Base-by-base conservation (phyloP, 2,888 invertebrate species). In the Microdon myrmicae region DNA sequence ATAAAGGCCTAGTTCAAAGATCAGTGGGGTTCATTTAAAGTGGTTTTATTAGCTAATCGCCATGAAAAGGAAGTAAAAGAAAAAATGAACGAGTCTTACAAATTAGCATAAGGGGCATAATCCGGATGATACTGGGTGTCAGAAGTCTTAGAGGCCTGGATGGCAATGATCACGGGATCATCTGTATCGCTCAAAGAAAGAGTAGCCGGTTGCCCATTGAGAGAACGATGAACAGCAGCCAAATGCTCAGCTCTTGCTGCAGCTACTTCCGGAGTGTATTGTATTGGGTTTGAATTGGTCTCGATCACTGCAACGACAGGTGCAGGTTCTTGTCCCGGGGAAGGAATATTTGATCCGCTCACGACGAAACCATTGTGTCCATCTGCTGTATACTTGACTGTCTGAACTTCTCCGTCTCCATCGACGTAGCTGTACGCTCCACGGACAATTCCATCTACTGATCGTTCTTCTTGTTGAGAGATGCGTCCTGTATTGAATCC, bases 361-460 rank as follows among this genome's bases (percentile, higher is more conserved):
- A 73, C 72, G 12, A 73, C 59, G 61, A 74, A 75, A 26, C 74
- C 75, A 51, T 74, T 70, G 12, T 70, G 54, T n/a, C 71, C 68
- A 34, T 74, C 75, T 14, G 72, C 66, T 1, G 74, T 70, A 59
- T 75, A 75, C 19, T 55, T 54, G 16, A 73, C 70, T 6, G 64
- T 66, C 67, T 74, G 73, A n/a, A 73, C 59, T 34, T 71, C 53
- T 6, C 73, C 73, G 59, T 74, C 26, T 32, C 73, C 72, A 67
- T 79, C 78, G 10, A 79, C 68, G 70, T 76, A 79, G 25, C 72
- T 72, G 68, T 78, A 79, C 4, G 71, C 72, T 34, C 74, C 75
- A 38, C 72, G 69, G 9, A 71, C 71, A 25, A 72, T 61, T 34
- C 74, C 74, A 32, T 72, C 72, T 1, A 48, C 9, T 1, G 67